These are phyloP conservation scores for Trichopria drosophilae DNA, from an alignment of 2,888 invertebrate species.

Conservation along the genomic window DNA sequence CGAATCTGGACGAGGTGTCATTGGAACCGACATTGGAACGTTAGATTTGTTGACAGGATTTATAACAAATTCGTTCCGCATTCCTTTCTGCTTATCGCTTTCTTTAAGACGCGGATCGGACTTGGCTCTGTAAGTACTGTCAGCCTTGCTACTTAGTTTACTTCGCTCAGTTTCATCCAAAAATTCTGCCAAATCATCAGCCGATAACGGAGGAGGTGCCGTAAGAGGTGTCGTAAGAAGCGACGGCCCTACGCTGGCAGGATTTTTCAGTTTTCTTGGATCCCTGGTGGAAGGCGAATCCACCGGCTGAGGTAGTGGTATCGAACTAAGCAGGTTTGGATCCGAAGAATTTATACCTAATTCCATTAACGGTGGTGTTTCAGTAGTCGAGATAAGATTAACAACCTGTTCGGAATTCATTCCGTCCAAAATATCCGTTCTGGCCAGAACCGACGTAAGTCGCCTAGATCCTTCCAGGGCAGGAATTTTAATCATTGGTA, in stretches of 20 bases:
- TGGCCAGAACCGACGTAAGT: constrained; percentile 42
- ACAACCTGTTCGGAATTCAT: constrained; percentile 45
- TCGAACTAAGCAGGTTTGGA: too few species aligned
- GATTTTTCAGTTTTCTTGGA: constrained; percentile 13
- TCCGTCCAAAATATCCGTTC: constrained; percentile 32
- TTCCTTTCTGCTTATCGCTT: too few species aligned
- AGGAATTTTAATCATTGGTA: constrained; percentile 45
- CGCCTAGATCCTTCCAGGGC: constrained; percentile 45
- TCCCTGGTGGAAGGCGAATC: constrained; percentile 38
- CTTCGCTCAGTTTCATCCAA: constrained; percentile 55
- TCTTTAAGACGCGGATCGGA: too few species aligned
- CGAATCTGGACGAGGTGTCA: too few species aligned
- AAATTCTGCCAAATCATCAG: constrained; percentile 51
- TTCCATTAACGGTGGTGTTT: too few species aligned
- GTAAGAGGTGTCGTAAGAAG: constrained; percentile 46
- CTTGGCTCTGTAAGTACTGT: too few species aligned
- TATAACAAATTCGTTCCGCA: too few species aligned
- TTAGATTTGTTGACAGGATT: background rate
- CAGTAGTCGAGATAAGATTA: constrained; percentile 6
- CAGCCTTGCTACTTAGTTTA: constrained; percentile 25
- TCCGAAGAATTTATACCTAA: too few species aligned
- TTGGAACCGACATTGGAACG: constrained; percentile 14
- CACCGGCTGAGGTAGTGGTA: constrained; percentile 30
- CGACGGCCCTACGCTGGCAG: constrained; percentile 37
- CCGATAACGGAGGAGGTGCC: constrained; percentile 50